Evolutionary conservation across 2,888 invertebrate species (phyloP), one percentile per base, ranked within the genome.

Genomic region (Uloborus plumipes): DNA sequence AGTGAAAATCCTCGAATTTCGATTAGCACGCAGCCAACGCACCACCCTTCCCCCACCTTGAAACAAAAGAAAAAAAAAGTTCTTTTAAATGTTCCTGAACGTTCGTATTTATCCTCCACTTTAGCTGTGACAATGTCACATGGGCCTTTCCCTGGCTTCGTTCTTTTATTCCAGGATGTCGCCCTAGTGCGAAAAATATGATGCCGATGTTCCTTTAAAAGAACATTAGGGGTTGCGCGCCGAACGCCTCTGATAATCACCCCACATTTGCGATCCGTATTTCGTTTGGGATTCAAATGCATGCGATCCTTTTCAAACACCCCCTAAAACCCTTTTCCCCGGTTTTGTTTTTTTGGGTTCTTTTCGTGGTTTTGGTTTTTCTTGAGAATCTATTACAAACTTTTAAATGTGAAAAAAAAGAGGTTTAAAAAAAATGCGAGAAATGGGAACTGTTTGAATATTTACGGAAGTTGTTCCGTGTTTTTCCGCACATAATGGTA

Each of bases 251-350:
- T 81, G 80, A 81, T 81, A 81, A 81, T 81, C 80, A 81, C 80
- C 80, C 67, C 18, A 65, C 74, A 81, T 81, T 74, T 70, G 74
- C 55, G 13, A 81, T 70, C 47, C 80, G 74, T 53, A 58, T 65
- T 81, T 81, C 80, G 80, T 81, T 81, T 74, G 22, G 69, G 62
- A 81, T 81, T 81, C 80, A 81, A 81, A 81, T 81, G 69, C 80
- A 81, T 81, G 74, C 80, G 31, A 49, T 47, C 65, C 39, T 55
- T 47, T 11, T 39, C 26, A 13, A 55, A 39, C 22, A 47, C 22
- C 18, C 26, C 61, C 53, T 16, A 14, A 22, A 15, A 22, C 62
- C 22, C 55, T 55, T 20, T 15, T 18, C 50, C 31, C 62, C 39
- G 2, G 1, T 53, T 20, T 6, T 47, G 7, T 39, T 11, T 39